phyloP scores from a whole-genome alignment of 2,797 vertebrate genomes.

The Scarus forsteni region DNA sequence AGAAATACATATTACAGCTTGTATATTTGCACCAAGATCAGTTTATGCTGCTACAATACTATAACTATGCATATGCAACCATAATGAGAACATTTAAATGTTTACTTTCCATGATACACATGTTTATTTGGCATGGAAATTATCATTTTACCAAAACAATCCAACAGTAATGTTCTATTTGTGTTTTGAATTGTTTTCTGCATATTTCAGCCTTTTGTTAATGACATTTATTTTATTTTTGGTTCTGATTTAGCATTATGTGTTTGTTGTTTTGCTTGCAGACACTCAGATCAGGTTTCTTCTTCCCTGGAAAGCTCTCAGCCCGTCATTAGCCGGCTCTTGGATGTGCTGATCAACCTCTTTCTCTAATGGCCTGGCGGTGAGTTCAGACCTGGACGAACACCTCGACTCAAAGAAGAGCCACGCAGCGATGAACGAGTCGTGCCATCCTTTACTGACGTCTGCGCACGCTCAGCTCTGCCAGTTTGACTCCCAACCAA shows the following conservation, averaged over 20 bases:
- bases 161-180: background rate
- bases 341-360: constrained; percentile 28
- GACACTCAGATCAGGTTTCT: constrained; percentile 19
- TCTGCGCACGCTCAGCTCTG: background rate
- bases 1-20: background rate
- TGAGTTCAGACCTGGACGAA: constrained; percentile 15
- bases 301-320: constrained; percentile 19
- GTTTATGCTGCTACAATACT: background rate
- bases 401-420: constrained; percentile 18
- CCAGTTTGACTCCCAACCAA: constrained; percentile 57
- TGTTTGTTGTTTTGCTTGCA: constrained; percentile 3
- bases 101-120: background rate
- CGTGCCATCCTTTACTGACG: constrained; percentile 32
- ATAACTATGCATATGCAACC: background rate
- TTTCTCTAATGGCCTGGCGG: constrained; percentile 37
- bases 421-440: background rate
- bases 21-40: background rate
- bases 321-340: constrained; percentile 24
- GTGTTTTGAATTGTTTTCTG: background rate
- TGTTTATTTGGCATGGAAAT: background rate
- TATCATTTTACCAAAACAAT: background rate
- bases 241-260: background rate
- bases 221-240: background rate
- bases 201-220: background rate
- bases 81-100: background rate